phyloP scores from a whole-genome alignment of 2,113 vertebrate genomes.

The Coreoperca whiteheadi region DNA sequence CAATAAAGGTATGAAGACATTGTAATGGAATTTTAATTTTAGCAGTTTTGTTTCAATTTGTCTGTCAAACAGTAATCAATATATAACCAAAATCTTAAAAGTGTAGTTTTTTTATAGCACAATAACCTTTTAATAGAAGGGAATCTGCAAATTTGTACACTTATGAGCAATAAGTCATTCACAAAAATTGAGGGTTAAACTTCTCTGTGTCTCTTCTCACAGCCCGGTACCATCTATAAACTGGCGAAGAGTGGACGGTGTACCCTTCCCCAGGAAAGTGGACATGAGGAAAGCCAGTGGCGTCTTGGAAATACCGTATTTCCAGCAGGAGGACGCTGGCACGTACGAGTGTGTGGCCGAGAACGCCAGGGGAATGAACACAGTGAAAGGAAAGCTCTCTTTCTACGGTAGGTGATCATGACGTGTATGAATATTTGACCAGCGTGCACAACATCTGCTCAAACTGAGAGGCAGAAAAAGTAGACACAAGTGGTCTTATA shows the following conservation, averaged over 20 bases:
- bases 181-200: not conserved
- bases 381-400: slow-evolving; percentile 92
- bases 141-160: not conserved
- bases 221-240: slow-evolving; percentile 94
- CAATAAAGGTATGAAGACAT: not conserved
- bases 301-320: slow-evolving; percentile 95
- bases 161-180: not conserved
- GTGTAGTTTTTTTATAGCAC: not conserved
- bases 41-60: not conserved
- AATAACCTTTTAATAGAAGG: not conserved
- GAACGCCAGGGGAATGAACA: slow-evolving; percentile 93
- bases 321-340: slow-evolving; percentile 95
- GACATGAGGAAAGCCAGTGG: slow-evolving; percentile 90
- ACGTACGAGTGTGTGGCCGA: slow-evolving; percentile 94
- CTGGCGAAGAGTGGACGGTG: slow-evolving; percentile 91
- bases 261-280: slow-evolving; percentile 91
- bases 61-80: not conserved
- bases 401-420: slow-evolving; percentile 91
- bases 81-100: not conserved
- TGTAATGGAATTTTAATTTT: not conserved
- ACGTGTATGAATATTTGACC: slow-evolving; percentile 77
- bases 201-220: slow-evolving; percentile 1
- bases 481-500: slow-evolving; percentile 32
- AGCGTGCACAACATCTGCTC: slow-evolving; percentile 64
- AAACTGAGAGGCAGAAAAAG: slow-evolving; percentile 64